Evolutionary conservation across 2,888 invertebrate species (phyloP), one percentile per base, ranked within the genome.

Genomic region (Lasius platythorax): DNA sequence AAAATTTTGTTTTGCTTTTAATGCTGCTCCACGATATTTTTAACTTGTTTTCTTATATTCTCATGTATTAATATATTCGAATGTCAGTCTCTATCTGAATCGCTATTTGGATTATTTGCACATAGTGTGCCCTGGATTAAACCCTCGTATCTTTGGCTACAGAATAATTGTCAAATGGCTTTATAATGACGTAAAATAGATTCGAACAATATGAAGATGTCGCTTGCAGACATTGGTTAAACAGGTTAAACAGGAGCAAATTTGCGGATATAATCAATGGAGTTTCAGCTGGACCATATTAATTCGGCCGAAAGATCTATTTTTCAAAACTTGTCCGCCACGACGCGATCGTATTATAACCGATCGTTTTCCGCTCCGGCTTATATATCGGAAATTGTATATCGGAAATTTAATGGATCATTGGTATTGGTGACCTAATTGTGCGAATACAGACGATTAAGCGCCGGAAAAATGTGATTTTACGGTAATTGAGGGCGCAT

Each of bases 321-420:
- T 83, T 89, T 86, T 76, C 61, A 81, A 68, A 76, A 84, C 66
- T 61, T 58, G 73, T 37, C 28, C 40, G 67, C 5, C 46, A 66
- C 53, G 53, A 79, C 46, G 58, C n/a, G n/a, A 12, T 33, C 33
- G 46, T 40, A 64, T 63, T 72, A 50, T 53, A 89, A 78, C 74
- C 83, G 58, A 82, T 68, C 64, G 58, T 85, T 89, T 87, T 87
- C 84, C 40, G 70, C 61, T 28, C 33, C 40, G 56, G 61, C 72
- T 79, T 50, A n/a, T 86, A 72, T 84, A 91, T 86, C 81, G 87
- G 84, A 83, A 84, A 88, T 82, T 68, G 83, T 87, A 70, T 84
- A 91, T 88, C 84, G 90, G 73, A 83, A 85, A 88, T 90, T 90
- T 86, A 88, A 86, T 87, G 88, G 90, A 85, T 88, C 87, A 91